Percentiles rank a stretch among this genome's conserved stretches.
These are phyloP conservation scores for Harpagoxenus sublaevis DNA, from an alignment of 2,888 invertebrate genomes.

Conservation along the genomic window DNA sequence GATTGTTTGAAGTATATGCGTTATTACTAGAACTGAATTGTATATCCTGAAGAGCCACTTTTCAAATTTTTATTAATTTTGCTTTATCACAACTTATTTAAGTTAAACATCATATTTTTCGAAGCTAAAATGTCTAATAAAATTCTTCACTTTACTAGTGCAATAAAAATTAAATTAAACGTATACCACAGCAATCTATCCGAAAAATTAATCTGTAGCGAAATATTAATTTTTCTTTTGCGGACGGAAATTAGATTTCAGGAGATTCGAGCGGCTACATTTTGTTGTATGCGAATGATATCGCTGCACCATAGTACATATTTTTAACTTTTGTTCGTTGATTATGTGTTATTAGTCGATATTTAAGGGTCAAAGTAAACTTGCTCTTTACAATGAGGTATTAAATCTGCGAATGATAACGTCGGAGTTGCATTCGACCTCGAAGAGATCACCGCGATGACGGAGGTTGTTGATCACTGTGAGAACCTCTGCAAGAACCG, in stretches of 20 bases:
- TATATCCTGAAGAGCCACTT: background rate
- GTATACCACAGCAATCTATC: background rate
- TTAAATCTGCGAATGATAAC: slow-evolving; percentile 40
- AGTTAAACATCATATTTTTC: background rate
- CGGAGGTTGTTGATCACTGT: slow-evolving; percentile 53
- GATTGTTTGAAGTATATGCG: background rate
- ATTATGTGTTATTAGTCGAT: background rate
- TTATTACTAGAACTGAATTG: slow-evolving; percentile 7
- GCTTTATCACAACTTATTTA: background rate
- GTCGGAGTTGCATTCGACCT: background rate
- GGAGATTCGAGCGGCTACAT: too few species aligned
- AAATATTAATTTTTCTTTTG: background rate
- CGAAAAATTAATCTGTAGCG: background rate
- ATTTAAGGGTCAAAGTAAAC: background rate
- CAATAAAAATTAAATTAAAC: background rate
- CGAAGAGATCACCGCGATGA: background rate
- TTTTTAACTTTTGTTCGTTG: background rate
- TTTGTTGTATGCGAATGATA: background rate
- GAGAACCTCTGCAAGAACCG: slow-evolving; percentile 77
- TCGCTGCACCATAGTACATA: background rate
- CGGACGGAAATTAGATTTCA: background rate
- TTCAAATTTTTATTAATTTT: background rate
- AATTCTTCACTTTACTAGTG: background rate
- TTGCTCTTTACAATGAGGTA: background rate
- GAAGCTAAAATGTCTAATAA: background rate